Percentiles rank a stretch among this genome's conserved stretches.
Conservation (phyloP, 2,888 invertebrate species). For the Willowsia nigromaculata region DNA sequence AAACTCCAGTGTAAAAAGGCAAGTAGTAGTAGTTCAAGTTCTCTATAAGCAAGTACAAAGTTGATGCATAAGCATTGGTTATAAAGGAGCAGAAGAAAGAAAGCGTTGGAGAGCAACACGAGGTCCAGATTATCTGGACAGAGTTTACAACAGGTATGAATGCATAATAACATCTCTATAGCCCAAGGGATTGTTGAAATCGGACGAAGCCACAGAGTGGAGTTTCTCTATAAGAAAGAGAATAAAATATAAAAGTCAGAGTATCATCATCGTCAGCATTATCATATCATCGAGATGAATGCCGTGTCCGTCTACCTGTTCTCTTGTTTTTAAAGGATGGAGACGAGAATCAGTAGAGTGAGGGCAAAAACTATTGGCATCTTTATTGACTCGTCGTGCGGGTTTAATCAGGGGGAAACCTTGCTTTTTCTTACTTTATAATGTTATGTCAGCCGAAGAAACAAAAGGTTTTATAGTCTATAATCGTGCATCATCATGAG, state of each 20-base stretch:
- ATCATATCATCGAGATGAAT: conserved; percentile 24
- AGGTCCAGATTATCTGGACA: conserved; percentile 50
- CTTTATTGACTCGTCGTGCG: conserved; percentile 78
- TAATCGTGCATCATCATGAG: conserved; percentile 42
- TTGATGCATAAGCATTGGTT: no score
- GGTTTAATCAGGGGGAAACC: conserved; percentile 77
- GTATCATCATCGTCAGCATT: conserved; percentile 19
- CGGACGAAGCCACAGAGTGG: not conserved
- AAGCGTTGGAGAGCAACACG: conserved; percentile 34
- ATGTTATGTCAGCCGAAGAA: conserved; percentile 60
- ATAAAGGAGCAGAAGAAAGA: no score
- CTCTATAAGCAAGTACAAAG: no score
- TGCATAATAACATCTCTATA: conserved; percentile 34
- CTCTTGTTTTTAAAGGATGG: not conserved
- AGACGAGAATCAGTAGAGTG: conserved; percentile 24
- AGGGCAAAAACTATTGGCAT: conserved; percentile 77
- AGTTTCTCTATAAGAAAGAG: conserved; percentile 33
- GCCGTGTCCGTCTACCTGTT: not conserved
- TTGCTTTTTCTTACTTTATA: conserved; percentile 63
- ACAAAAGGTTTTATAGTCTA: conserved; percentile 58
- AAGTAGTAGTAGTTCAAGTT: no score
- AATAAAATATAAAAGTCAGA: conserved; percentile 24
- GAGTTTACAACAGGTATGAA: conserved; percentile 17
- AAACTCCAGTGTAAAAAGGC: no score
- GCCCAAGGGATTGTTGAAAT: conserved; percentile 51